Percentiles rank a stretch among this genome's conserved stretches.
Evolutionary conservation across 2,113 vertebrate species (phyloP).

Genomic region (Cololabis saira): DNA sequence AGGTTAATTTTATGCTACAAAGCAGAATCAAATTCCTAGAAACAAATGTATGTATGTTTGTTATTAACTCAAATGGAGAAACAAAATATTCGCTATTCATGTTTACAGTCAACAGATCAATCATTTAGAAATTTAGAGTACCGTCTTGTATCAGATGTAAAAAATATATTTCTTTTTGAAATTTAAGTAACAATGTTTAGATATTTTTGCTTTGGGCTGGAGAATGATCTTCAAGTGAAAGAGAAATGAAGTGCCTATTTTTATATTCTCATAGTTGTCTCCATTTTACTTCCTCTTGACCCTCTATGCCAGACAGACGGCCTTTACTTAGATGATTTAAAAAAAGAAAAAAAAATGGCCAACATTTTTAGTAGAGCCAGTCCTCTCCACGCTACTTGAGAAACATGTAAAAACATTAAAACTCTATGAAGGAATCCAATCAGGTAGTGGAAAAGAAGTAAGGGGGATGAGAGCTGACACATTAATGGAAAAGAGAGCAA

Average conservation of each 20-base stretch:
- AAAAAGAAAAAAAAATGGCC: no score
- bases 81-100: constrained; percentile 6
- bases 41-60: constrained; percentile 11
- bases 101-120: constrained; percentile 21
- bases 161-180: neutral
- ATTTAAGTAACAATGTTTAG: no score
- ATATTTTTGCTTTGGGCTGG: no score
- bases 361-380: no score
- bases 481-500: constrained; percentile 37
- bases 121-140: constrained; percentile 22
- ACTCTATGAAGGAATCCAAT: neutral
- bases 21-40: neutral
- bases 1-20: neutral
- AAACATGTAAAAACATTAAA: neutral
- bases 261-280: neutral
- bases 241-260: no score
- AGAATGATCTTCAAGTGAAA: no score
- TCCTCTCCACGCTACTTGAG: neutral
- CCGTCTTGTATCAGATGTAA: neutral
- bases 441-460: constrained; percentile 19
- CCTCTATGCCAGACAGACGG: neutral
- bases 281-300: neutral
- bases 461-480: constrained; percentile 24
- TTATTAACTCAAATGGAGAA: constrained; percentile 14
- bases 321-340: neutral